phyloP scores from a whole-genome alignment of 2,113 vertebrate species.

The Dolichotis patagonum region DNA sequence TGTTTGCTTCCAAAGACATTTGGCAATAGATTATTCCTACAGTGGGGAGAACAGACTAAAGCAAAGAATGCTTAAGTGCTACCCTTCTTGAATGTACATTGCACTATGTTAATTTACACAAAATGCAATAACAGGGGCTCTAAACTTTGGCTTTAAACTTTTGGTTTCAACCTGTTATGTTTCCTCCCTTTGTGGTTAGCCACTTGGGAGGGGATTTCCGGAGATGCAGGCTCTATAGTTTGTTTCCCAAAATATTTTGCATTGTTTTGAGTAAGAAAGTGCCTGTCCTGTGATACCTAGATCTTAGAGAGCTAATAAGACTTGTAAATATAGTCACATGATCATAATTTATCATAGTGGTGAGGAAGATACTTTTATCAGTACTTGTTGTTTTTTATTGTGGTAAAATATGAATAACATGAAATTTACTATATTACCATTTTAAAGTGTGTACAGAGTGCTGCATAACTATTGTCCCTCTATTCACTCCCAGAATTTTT shows the following conservation, averaged over 20 bases:
- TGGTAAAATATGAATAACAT: neutral
- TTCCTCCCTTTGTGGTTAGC: constrained; percentile 82
- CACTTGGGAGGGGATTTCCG: constrained; percentile 81
- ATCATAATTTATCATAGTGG: neutral
- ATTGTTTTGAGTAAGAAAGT: constrained; percentile 63
- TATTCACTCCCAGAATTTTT: neutral
- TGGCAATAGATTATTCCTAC: neutral
- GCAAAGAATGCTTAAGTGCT: neutral
- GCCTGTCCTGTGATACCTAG: neutral
- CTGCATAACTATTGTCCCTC: neutral
- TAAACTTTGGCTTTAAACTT: constrained; percentile 56
- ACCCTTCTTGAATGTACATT: neutral
- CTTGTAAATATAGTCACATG: neutral
- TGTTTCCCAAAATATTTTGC: constrained; percentile 80
- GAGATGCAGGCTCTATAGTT: constrained; percentile 68
- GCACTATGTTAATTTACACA: neutral
- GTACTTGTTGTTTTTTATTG: neutral
- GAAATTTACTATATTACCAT: neutral
- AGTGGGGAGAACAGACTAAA: neutral
- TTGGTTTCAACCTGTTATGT: constrained; percentile 67
- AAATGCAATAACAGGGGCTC: neutral
- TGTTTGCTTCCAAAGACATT: constrained; percentile 11
- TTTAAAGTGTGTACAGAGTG: neutral
- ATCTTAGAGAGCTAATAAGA: neutral
- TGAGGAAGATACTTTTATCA: neutral